Base-by-base conservation (phyloP, 2,797 vertebrate genomes). In the Gobionotothen gibberifrons region DNA sequence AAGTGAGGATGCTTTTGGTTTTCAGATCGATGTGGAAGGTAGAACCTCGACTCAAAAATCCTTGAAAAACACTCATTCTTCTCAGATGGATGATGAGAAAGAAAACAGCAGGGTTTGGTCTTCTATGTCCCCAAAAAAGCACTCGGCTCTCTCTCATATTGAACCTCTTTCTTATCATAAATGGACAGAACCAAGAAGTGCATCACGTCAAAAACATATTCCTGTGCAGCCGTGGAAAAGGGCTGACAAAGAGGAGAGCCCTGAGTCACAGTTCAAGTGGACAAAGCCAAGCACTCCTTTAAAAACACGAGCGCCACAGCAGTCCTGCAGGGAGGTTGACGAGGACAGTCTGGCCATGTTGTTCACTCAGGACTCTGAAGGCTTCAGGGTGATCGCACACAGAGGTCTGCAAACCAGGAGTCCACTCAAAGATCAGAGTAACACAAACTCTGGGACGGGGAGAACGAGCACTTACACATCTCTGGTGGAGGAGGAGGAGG, bases 341-440 rank as follows among this genome's bases (percentile, higher is more conserved):
- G 89, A 85, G 26, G 89, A 93, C 69, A 90, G 87, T 76, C 79
- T 94, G 17, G 87, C 74, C 16, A 65, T 26, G 59, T 69, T 98
- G 77, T 97, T 98, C 76, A 97, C 93, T 1, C 96, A 97, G 90
- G 97, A 98, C 79, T 96, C 96, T 0, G 90, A 98, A 47, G 98
- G 97, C n/a, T 93, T 95, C 79, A 87, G 64, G 43, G 96, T 97
- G 1, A 99, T 96, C 0, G 93, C 96, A 3, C 96, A 97, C 71
- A 72, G 75, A 54, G 47, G 54, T 62, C 59, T 69, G 39, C 52
- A 17, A 9, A 49, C 52, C 32, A 83, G 82, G 58, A 88, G 85
- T 66, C 89, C 91, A 15, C 65, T 86, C 14, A 85, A 78, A 85
- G 93, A 94, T 66, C 62, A 83, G 3, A 92, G 85, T 58, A 93